These are phyloP conservation scores for Thereva nobilitata DNA, from an alignment of 2,888 invertebrate genomes.

Conservation along the genomic window DNA sequence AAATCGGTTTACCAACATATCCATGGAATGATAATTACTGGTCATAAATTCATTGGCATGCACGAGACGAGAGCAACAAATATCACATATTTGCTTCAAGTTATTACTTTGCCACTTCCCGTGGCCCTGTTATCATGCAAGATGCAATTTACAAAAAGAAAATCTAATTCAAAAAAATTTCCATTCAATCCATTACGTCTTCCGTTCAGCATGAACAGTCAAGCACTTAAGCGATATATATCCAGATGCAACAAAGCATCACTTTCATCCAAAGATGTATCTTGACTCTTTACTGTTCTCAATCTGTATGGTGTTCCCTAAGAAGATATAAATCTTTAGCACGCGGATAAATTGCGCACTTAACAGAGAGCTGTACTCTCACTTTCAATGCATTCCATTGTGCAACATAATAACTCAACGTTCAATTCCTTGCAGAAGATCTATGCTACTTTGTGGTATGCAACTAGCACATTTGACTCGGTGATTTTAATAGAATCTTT, in stretches of 20 bases:
- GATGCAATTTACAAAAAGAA: neutral
- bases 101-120: neutral
- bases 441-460: neutral
- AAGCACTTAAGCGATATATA: neutral
- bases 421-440: neutral
- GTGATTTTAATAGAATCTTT: too few species aligned
- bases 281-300: slow-evolving; percentile 8
- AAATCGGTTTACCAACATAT: too few species aligned
- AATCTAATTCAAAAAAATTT: slow-evolving; percentile 23
- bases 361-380: slow-evolving; percentile 9
- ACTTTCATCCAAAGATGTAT: slow-evolving; percentile 15
- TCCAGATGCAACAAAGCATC: slow-evolving; percentile 4
- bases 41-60: too few species aligned
- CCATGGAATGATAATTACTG: too few species aligned
- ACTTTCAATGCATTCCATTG: slow-evolving; percentile 25
- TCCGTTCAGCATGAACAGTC: slow-evolving; percentile 26
- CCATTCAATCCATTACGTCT: slow-evolving; percentile 20
- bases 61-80: too few species aligned
- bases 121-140: neutral
- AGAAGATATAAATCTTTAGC: slow-evolving; percentile 15
- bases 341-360: slow-evolving; percentile 15
- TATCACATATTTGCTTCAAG: too few species aligned
- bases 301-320: neutral
- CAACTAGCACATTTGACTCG: neutral
- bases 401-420: slow-evolving; percentile 13